Conservation (phyloP, 1,140 invertebrate species). For the Drosophila virilis region DNA sequence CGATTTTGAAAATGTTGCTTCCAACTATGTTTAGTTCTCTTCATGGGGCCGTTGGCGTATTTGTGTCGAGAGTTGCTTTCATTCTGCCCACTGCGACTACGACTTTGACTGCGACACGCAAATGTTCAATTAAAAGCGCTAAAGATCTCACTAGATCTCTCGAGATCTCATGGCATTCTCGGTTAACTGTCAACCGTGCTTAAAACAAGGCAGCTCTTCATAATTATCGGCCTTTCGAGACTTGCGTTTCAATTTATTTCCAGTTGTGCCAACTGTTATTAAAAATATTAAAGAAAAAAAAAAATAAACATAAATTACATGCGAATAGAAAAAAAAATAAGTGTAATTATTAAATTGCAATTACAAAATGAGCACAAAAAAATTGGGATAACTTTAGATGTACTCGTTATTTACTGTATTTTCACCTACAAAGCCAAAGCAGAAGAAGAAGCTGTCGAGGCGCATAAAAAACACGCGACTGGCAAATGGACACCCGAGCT, state of each 20-base stretch:
- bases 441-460: slow-evolving; percentile 21
- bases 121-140: slow-evolving; percentile 66
- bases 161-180: slow-evolving; percentile 12
- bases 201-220: slow-evolving; percentile 20
- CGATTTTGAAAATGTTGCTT: slow-evolving; percentile 27
- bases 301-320: slow-evolving; percentile 18
- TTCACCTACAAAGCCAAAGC: slow-evolving; percentile 67
- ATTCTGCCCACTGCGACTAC: slow-evolving; percentile 29
- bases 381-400: slow-evolving; percentile 41
- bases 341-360: slow-evolving; percentile 72
- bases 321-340: slow-evolving; percentile 59
- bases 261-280: slow-evolving; percentile 20
- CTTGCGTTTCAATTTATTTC: slow-evolving; percentile 17
- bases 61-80: slow-evolving; percentile 62
- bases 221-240: slow-evolving; percentile 37
- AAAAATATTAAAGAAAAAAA: slow-evolving; percentile 46
- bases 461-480: slow-evolving; percentile 36
- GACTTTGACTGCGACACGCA: slow-evolving; percentile 49
- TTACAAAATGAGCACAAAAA: slow-evolving; percentile 36
- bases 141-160: slow-evolving; percentile 20
- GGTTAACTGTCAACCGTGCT: slow-evolving; percentile 32
- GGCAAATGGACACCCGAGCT: slow-evolving; percentile 8
- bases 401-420: slow-evolving; percentile 63
- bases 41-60: slow-evolving; percentile 12
- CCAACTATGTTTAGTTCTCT: slow-evolving; percentile 8